These are phyloP conservation scores for Pherbina coryleti DNA, from an alignment of 2,888 invertebrate species.

Conservation along the genomic window DNA sequence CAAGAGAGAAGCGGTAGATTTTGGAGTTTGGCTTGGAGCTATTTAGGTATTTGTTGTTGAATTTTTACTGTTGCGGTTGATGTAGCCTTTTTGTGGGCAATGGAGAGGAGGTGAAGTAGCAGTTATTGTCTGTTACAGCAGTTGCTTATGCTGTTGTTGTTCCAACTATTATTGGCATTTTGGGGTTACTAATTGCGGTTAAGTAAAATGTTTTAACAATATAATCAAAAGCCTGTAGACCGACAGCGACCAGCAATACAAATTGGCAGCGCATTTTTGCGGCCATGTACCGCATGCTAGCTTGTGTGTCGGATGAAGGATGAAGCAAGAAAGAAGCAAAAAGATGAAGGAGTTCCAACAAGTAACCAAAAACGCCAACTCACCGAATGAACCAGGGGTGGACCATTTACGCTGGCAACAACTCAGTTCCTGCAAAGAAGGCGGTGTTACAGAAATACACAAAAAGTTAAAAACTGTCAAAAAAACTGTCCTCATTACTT, in stretches of 20 bases:
- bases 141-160: background rate
- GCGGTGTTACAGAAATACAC: too few relatives aligned
- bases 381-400: too few relatives aligned
- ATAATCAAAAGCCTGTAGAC: slow-evolving; percentile 43
- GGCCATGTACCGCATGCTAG: background rate
- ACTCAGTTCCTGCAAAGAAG: too few relatives aligned
- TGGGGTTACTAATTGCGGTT: slow-evolving; percentile 53
- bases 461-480: too few relatives aligned
- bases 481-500: too few relatives aligned
- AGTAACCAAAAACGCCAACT: too few relatives aligned
- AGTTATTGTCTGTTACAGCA: background rate
- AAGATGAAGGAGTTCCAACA: too few relatives aligned
- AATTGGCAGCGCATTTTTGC: background rate
- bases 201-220: slow-evolving; percentile 52
- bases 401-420: too few relatives aligned
- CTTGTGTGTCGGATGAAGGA: background rate
- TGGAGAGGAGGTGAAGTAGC: background rate
- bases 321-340: background rate
- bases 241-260: background rate
- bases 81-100: background rate
- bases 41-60: background rate
- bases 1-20: too few relatives aligned
- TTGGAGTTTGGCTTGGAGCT: background rate
- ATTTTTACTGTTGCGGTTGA: background rate
- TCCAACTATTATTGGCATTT: slow-evolving; percentile 45